phyloP scores from a whole-genome alignment of 2,113 vertebrate genomes.

The Hydrolagus affinis region DNA sequence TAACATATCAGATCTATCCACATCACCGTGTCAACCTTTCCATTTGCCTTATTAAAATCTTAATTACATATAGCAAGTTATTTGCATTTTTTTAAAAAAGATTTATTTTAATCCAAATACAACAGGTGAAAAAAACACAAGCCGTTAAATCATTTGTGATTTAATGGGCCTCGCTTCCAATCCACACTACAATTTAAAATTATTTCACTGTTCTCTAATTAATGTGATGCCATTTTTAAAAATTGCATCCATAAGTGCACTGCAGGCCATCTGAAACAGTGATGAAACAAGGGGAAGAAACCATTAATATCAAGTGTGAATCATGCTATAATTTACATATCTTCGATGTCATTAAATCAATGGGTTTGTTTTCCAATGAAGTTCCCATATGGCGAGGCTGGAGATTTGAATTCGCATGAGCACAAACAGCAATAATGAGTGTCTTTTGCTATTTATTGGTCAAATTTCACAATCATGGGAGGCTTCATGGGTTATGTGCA shows the following conservation, averaged over 20 bases:
- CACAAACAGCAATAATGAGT: too few relatives aligned
- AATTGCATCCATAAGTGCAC: background rate
- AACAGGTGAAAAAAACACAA: background rate
- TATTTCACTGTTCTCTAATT: slow-evolving; percentile 76
- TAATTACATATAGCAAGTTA: too few relatives aligned
- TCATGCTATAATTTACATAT: slow-evolving; percentile 26
- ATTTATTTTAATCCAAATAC: background rate
- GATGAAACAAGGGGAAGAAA: slow-evolving; percentile 24
- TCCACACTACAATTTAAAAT: background rate
- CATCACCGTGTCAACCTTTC: background rate
- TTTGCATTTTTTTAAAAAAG: too few relatives aligned
- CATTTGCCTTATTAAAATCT: too few relatives aligned
- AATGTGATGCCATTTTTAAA: slow-evolving; percentile 33
- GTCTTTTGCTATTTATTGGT: too few relatives aligned
- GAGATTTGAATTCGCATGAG: background rate
- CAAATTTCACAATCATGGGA: too few relatives aligned
- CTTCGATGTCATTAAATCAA: background rate
- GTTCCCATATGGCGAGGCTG: slow-evolving; percentile 3
- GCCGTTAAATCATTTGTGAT: background rate
- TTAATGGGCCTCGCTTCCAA: background rate
- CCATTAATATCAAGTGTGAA: slow-evolving; percentile 20
- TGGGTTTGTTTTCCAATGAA: slow-evolving; percentile 15
- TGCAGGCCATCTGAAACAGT: background rate
- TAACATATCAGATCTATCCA: background rate
- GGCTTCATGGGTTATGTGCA: too few relatives aligned